Base-by-base conservation (phyloP, 2,113 vertebrate species). In the Platanista minor region DNA sequence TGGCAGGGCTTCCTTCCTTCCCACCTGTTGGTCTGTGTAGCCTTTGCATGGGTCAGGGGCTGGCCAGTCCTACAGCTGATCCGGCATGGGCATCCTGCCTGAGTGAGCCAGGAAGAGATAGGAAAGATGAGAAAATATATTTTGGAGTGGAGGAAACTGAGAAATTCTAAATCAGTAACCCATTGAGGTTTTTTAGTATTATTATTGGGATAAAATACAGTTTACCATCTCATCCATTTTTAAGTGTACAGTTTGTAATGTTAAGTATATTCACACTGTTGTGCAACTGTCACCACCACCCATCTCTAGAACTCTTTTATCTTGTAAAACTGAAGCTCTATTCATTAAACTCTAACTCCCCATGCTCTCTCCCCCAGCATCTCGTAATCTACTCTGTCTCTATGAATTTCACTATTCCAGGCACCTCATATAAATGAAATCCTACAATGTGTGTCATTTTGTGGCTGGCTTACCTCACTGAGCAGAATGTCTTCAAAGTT, bases 201-300 rank as follows among this genome's bases (percentile, higher is more conserved):
- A 49, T 54, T 49, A 43, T n/a, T 23, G 33, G 77, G 49, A 1
- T 78, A 6, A n/a, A 8, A 14, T 64, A 18, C 15, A 71, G 8
- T 49, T 14, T 14, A 12, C 59, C 52, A 9, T 21, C 11, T 82
- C 10, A 13, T 5, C n/a, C 3, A 4, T 7, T 61, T 66, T 25
- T 2, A 2, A 17, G 39, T 9, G 27, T 2, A 2, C 41, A 33
- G 83, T 39, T 71, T 10, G 2, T 25, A 57, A 41, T 5, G 5
- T 20, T 23, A 27, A 29, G 36, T 3, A 18, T 25, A 2, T 23
- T 7, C 29, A 2, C 39, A 4, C 0, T 6, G 15, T 1, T 3
- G 8, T 12, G 21, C 29, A 0, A 18, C 27, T 8, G 0, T 33
- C 36, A 5, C 49, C 61, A 17, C 85, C 12, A 2, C 21, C 31